A percentile compares a stretch with the other conserved stretches of the same genome.
Conservation (phyloP, 2,888 invertebrate genomes). For the Drosophila siamana region DNA sequence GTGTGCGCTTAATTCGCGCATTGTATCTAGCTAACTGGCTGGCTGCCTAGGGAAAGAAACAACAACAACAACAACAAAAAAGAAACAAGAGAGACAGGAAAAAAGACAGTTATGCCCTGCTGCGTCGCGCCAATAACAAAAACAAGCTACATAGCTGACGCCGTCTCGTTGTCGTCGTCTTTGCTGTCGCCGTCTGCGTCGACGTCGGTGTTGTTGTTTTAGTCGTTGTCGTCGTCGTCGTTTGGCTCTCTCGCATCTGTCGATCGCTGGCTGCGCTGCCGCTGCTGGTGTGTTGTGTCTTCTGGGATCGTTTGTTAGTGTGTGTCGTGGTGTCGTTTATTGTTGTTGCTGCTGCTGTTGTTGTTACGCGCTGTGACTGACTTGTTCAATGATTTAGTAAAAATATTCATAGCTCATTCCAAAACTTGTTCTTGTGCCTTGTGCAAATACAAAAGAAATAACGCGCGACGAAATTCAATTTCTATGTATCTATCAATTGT, state of each 20-base stretch:
- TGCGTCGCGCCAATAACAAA: slow-evolving; percentile 72
- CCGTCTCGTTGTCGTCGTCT: slow-evolving; percentile 54
- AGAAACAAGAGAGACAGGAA: slow-evolving; percentile 12
- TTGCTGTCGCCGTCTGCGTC: slow-evolving; percentile 40
- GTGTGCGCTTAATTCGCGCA: slow-evolving; percentile 71
- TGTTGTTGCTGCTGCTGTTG: slow-evolving; percentile 60
- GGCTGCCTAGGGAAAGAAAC: slow-evolving; percentile 42
- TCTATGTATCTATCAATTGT: slow-evolving; percentile 60
- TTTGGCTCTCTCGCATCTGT: slow-evolving; percentile 62
- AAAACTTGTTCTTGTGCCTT: slow-evolving; percentile 69
- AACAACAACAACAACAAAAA: slow-evolving; percentile 21
- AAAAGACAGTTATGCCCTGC: slow-evolving; percentile 78
- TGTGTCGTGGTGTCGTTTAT: slow-evolving; percentile 59
- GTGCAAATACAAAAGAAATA: slow-evolving; percentile 55
- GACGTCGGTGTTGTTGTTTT: slow-evolving; percentile 28
- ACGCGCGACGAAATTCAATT: slow-evolving; percentile 55
- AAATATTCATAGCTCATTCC: slow-evolving; percentile 73
- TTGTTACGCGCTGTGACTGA: slow-evolving; percentile 71
- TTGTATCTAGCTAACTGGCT: slow-evolving; percentile 67
- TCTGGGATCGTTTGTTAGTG: slow-evolving; percentile 68
- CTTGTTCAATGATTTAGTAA: slow-evolving; percentile 72
- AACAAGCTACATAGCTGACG: slow-evolving; percentile 67
- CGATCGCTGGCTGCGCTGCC: slow-evolving; percentile 42
- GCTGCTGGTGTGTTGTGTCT: slow-evolving; percentile 45
- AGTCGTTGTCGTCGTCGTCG: slow-evolving; percentile 30